These are phyloP conservation scores for Ardeotis arabs DNA, from an alignment of 2,113 vertebrate genomes.

Conservation along the genomic window DNA sequence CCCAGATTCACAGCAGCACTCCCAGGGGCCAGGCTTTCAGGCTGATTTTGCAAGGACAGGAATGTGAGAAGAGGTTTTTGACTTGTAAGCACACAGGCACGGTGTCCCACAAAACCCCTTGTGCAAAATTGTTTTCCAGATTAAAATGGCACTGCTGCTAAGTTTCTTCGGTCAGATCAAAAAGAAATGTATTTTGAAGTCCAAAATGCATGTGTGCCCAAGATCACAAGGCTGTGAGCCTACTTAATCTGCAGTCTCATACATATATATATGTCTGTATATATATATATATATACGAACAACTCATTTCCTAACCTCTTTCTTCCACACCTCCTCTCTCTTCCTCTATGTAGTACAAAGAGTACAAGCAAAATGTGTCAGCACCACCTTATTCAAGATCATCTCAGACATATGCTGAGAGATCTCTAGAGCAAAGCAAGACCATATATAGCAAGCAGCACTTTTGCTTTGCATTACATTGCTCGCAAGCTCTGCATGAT, in stretches of 20 bases:
- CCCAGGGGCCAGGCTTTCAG: background rate
- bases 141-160: background rate
- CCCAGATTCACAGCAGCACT: background rate
- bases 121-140: background rate
- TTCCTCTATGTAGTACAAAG: background rate
- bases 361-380: conserved; percentile 35
- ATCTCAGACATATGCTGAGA: conserved; percentile 30
- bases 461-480: background rate
- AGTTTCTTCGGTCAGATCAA: background rate
- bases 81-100: background rate
- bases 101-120: rapidly evolving
- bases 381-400: background rate
- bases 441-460: conserved; percentile 2
- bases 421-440: background rate
- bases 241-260: background rate
- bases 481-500: background rate
- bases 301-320: background rate
- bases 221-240: background rate
- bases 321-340: background rate
- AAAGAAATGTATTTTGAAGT: background rate
- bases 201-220: background rate
- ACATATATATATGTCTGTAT: background rate
- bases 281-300: background rate
- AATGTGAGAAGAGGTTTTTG: background rate
- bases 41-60: background rate